A percentile compares a stretch with the other conserved stretches of the same genome.
Conservation (phyloP, 2,113 vertebrate species). For the Salvelinus fontinalis region DNA sequence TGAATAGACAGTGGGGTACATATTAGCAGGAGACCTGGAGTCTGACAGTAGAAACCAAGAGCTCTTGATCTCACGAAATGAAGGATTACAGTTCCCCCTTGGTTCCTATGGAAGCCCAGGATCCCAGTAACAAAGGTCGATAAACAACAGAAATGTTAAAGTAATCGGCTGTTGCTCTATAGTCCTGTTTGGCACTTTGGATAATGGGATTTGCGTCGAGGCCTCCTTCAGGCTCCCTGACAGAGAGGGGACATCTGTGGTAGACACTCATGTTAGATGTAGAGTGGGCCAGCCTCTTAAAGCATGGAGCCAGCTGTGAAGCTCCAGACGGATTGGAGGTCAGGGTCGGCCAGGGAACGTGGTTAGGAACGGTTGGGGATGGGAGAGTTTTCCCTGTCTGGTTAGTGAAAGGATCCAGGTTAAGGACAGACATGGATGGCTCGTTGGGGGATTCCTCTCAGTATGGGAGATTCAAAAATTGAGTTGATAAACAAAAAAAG, state of each 20-base stretch:
- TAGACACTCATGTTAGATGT: conserved; percentile 40
- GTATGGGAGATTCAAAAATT: neutral
- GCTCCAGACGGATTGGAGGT: conserved; percentile 1
- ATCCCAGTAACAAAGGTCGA: conserved; percentile 20
- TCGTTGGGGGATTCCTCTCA: neutral
- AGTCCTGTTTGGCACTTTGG: neutral
- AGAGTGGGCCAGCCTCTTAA: neutral
- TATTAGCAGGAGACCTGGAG: neutral
- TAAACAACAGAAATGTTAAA: conserved; percentile 10
- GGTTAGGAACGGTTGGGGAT: conserved; percentile 3
- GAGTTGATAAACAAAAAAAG: conserved; percentile 1
- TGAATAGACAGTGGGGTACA: neutral
- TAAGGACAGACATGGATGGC: conserved; percentile 3
- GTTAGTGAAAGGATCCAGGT: neutral
- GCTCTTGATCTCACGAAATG: conserved; percentile 29
- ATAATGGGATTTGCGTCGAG: conserved; percentile 3
- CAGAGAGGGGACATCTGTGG: conserved; percentile 48
- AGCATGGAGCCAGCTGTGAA: conserved; percentile 5
- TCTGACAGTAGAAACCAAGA: conserved; percentile 48
- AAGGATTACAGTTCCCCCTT: conserved; percentile 14
- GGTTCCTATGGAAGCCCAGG: neutral
- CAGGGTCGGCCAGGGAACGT: neutral
- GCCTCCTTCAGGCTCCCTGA: conserved; percentile 25
- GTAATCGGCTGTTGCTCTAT: neutral
- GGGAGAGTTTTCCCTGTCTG: neutral